Base-by-base conservation (phyloP, 2,113 vertebrate species). In the Cyrtonyx montezumae region DNA sequence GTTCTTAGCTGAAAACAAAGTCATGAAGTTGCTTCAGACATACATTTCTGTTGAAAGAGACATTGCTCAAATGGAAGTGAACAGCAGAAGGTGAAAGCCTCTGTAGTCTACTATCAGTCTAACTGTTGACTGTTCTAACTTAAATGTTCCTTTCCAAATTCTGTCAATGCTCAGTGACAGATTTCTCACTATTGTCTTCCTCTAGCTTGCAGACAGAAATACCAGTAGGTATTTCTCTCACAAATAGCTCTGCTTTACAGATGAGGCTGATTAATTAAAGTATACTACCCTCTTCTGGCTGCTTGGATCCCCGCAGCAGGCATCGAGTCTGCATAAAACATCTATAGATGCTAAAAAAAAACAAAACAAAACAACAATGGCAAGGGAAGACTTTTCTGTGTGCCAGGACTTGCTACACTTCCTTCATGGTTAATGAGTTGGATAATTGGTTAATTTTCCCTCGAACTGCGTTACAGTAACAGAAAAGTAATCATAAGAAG, bases 231-330 rank as follows among this genome's bases (percentile, higher is more conserved):
- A 32, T 79, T 92, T 55, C n/a, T 30, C n/a, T 83, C 45, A 56
- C 78, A 88, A 81, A 46, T 8, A 75, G 30, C 26, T 93, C 61
- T 53, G 48, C 65, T 78, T 71, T 85, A 56, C 49, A 67, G 46
- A 63, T 51, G 9, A 79, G 37, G 49, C 69, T 90, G 87, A 85
- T 93, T 74, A 77, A 88, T 67, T 81, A 87, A 87, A 71, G 82
- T 79, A 79, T 80, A 69, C 96, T 95, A 91, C 91, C 96, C 94
- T 90, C 96, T 95, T 93, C 94, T 92, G 95, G 95, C 87, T 90
- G 71, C 55, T 92, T 65, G 80, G 63, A 42, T 94, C 46, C 46
- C 34, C 80, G 63, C n/a, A 26, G 14, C 55, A 42, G 37, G 32
- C 0, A 7, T 22, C 51, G 16, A 53, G 11, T 26, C 22, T 61